Evolutionary conservation across 2,113 vertebrate genomes (phyloP), one percentile per base, ranked within the genome.

Genomic region (Terrapene triunguis): DNA sequence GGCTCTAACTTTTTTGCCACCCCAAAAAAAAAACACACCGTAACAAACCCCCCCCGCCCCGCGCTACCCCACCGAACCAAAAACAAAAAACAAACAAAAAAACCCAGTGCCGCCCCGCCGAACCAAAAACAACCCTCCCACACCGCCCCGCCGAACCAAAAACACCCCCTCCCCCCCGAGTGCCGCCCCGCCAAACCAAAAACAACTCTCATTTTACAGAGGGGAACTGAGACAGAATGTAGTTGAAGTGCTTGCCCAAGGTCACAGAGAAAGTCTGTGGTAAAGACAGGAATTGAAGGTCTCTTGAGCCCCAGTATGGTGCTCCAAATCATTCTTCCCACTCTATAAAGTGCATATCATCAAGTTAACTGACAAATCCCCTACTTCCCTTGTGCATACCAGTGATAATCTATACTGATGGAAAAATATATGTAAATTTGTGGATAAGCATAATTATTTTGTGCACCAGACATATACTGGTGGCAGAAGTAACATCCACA

Each of bases 401-500:
- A 59, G 50, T 2, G 51, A 7, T 59, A 69, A 80, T 87, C 50
- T 32, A 69, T 42, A 44, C 6, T 51, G 42, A 42, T 48, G 47
- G 16, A 17, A 51, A 44, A 82, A 59, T 32, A 57, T 3, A 76
- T 6, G 4, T 50, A 92, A 47, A 16, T 29, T 17, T 82, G 54
- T 65, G 32, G 32, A 65, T 65, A 65, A 24, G 2, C 27, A 4
- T 42, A 9, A 82, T 59, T 27, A n/a, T 82, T 94, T 22, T 69
- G 54, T 57, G 50, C 3, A 6, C n/a, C 51, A 53, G 6, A 25
- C 53, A 44, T 9, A 44, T 38, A 80, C 22, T 38, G 35, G 65
- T 89, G 80, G 80, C 27, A 84, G 44, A 95, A 93, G 8, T 24
- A 90, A 55, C 16, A 72, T 82, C 29, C 22, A 85, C 47, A 27